Conservation (phyloP, 2,888 invertebrate species). For the Nemurella pictetii region DNA sequence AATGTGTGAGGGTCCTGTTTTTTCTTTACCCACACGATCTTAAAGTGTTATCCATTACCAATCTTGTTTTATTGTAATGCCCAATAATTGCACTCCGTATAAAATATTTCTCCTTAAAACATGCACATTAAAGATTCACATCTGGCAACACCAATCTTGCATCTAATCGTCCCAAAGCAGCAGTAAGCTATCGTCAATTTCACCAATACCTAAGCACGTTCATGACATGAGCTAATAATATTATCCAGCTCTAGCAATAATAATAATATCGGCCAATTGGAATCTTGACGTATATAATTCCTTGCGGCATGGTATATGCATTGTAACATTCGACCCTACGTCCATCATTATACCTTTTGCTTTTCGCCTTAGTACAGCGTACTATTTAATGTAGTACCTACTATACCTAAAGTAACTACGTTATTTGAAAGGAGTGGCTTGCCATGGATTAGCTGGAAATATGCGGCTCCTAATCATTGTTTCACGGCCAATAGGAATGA, state of each 20-base stretch:
- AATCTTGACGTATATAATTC: neutral
- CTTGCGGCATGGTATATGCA: neutral
- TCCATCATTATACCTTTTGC: conserved; percentile 9
- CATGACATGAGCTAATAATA: conserved; percentile 16
- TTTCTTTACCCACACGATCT: neutral
- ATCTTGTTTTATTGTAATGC: neutral
- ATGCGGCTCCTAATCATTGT: conserved; percentile 35
- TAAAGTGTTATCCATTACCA: neutral
- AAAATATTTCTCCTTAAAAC: too few relatives aligned
- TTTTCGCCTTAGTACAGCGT: neutral
- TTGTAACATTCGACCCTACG: neutral
- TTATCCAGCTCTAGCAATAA: conserved; percentile 2
- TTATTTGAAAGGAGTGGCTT: conserved; percentile 36
- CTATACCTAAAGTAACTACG: conserved; percentile 7
- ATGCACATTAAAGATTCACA: too few relatives aligned
- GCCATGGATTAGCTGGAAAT: too few relatives aligned
- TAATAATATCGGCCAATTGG: neutral
- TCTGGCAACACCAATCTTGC: too few relatives aligned
- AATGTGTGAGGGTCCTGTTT: neutral
- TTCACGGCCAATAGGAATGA: conserved; percentile 34
- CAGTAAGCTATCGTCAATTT: too few relatives aligned
- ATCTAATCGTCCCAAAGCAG: too few relatives aligned
- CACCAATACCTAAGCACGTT: neutral
- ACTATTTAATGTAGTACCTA: neutral
- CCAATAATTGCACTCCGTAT: too few relatives aligned